These are phyloP conservation scores for Liasis olivaceus DNA, from an alignment of 2,797 vertebrate species.

Conservation along the genomic window DNA sequence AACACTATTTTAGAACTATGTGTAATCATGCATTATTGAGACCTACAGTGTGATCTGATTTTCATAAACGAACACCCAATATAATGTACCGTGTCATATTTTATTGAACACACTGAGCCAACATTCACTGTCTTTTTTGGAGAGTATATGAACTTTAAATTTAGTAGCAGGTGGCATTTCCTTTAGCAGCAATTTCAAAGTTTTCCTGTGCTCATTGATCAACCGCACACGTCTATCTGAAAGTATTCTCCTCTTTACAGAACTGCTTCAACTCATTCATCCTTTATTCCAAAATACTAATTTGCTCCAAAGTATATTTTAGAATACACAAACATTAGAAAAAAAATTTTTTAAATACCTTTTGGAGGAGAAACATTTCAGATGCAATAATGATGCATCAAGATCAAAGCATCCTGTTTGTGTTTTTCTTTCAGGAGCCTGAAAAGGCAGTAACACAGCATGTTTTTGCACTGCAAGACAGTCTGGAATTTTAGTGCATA, in stretches of 20 bases:
- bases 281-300: not conserved
- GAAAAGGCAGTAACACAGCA: conserved; percentile 35
- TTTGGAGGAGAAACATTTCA: conserved; percentile 90
- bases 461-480: not conserved
- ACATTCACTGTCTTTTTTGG: not conserved
- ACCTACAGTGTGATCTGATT: not conserved
- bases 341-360: conserved; percentile 76
- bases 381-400: conserved; percentile 87
- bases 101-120: not conserved
- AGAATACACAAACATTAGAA: not conserved
- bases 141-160: too few species aligned
- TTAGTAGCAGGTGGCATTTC: too few species aligned
- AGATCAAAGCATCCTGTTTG: conserved; percentile 98
- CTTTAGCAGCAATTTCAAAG: too few species aligned
- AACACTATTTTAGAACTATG: not conserved
- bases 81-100: not conserved
- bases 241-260: not conserved
- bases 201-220: too few species aligned
- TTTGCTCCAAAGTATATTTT: not conserved
- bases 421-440: conserved; percentile 98
- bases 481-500: not conserved
- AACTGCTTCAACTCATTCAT: not conserved
- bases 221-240: too few species aligned
- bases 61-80: not conserved
- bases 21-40: not conserved